Base-by-base conservation (phyloP, 2,113 vertebrate species). In the Phocoena phocoena region DNA sequence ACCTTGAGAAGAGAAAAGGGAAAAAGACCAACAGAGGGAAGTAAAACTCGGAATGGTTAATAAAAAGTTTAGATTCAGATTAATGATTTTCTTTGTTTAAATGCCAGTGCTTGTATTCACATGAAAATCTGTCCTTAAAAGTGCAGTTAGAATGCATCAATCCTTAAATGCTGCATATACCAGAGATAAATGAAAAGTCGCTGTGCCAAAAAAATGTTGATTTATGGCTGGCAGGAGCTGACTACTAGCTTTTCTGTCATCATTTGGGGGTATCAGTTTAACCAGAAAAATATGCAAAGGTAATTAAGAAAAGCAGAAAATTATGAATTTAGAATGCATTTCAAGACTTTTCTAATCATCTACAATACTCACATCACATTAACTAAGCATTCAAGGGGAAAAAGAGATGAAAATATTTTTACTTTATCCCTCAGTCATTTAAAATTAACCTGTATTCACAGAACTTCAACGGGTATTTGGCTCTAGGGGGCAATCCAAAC, bases 1-100 rank as follows among this genome's bases (percentile, higher is more conserved):
- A 38, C 88, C 93, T 98, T 98, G 97, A 93, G 98, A 98, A 95
- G 98, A 98, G 92, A 88, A 95, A 47, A 97, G 58, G 58, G 44
- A 88, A 97, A 96, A 97, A 97, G 95, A 68, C 71, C 97, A 98
- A 96, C 28, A 86, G 50, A 96, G 76, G 70, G 84, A 97, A 98
- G 50, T 36, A 74, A 97, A 98, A 97, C 79, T 96, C 97, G 44
- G 81, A 65, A 94, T 96, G 91, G 88, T 97, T 98, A 98, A 94
- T 81, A 96, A 53, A 88, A 98, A 98, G 96, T 97, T 97, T 97
- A 98, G 96, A 95, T 97, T 98, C 94, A 97, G 95, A 98, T 97
- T 98, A 98, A 98, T 98, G 44, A 96, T 98, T 98, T 98, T 93
- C 96, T 95, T 98, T 98, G 92, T 98, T 97, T 97, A 98, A 97